A percentile compares a stretch with the other conserved stretches of the same genome.
phyloP scores from a whole-genome alignment of 2,888 invertebrate species.

The Thecocarcelia acutangulata region DNA sequence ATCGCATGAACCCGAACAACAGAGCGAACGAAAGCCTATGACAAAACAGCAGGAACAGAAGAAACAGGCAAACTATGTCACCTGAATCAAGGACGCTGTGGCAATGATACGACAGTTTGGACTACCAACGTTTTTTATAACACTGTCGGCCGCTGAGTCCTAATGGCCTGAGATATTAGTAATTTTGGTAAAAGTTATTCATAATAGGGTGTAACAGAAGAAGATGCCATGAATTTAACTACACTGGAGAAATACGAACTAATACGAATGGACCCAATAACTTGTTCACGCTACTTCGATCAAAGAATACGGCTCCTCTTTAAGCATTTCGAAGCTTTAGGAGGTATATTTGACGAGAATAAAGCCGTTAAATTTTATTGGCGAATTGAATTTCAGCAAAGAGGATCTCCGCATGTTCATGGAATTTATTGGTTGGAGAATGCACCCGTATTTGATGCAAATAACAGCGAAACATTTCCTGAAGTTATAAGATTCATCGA shows the following conservation, averaged over 20 bases:
- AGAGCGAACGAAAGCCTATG: background rate
- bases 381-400: too few relatives aligned
- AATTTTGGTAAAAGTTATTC: too few relatives aligned
- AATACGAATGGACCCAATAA: too few relatives aligned
- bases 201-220: conserved; percentile 26
- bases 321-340: conserved; percentile 32
- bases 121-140: conserved; percentile 46
- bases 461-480: too few relatives aligned
- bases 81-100: background rate
- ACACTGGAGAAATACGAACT: conserved; percentile 33
- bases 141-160: conserved; percentile 44
- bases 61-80: background rate
- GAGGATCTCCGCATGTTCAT: too few relatives aligned
- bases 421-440: too few relatives aligned
- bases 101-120: conserved; percentile 59
- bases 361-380: too few relatives aligned
- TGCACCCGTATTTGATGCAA: too few relatives aligned
- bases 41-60: conserved; percentile 7
- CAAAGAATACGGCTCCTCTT: conserved; percentile 47
- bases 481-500: too few relatives aligned
- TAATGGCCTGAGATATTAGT: conserved; percentile 47
- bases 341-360: too few relatives aligned
- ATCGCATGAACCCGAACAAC: background rate
- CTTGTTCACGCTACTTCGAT: conserved; percentile 43
- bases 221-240: conserved; percentile 28